Evolutionary conservation across 1,140 invertebrate genomes (phyloP).

Genomic region (Aphis gossypii): DNA sequence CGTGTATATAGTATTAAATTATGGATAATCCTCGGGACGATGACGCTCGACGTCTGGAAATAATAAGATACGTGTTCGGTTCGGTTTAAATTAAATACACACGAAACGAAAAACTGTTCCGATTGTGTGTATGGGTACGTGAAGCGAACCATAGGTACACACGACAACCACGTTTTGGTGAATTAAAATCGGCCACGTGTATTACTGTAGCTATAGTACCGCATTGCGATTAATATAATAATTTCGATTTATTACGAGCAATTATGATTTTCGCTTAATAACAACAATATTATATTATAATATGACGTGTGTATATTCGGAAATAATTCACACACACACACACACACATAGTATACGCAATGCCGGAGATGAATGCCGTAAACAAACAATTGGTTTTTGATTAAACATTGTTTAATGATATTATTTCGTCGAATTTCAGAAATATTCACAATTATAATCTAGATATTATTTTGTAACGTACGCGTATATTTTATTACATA

Average conservation of each 20-base stretch:
- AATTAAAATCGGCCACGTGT: neutral
- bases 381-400: neutral
- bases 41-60: neutral
- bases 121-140: neutral
- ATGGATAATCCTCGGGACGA: neutral
- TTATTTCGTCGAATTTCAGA: neutral
- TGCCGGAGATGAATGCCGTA: neutral
- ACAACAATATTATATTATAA: neutral
- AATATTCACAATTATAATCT: neutral
- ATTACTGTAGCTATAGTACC: neutral
- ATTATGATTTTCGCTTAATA: neutral
- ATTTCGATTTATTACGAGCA: neutral
- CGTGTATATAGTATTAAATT: constrained; percentile 10
- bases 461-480: neutral
- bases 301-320: neutral
- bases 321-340: neutral
- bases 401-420: neutral
- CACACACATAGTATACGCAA: too few relatives aligned
- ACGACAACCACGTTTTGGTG: neutral
- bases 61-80: constrained; percentile 22
- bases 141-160: neutral
- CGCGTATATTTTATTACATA: neutral
- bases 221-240: neutral
- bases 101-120: neutral
- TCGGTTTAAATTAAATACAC: neutral